Evolutionary conservation across 2,797 vertebrate genomes (phyloP), one percentile per base, ranked within the genome.

Genomic region (Loriculus beryllinus): DNA sequence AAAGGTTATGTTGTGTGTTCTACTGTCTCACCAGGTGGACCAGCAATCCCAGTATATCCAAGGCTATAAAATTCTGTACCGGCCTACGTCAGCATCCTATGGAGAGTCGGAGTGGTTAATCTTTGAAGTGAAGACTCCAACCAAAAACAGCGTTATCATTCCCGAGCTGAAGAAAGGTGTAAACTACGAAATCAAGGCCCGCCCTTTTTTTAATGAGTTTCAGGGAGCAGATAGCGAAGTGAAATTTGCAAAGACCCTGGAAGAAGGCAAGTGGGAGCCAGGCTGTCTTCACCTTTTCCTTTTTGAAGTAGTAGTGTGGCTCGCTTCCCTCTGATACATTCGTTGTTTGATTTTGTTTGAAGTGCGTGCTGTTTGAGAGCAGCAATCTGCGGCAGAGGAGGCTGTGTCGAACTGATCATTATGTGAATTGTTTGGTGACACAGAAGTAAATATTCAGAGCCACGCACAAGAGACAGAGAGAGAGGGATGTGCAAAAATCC

Each of bases 161-260:
- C 98, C 99, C 0, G 98, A 99, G 93, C 98, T 99, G 64, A 98
- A 98, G 92, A 99, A 99, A 91, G 99, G 99, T 35, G 97, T 99
- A 94, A 99, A 98, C 90, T 99, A 99, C 0, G 98, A 99, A 97
- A 99, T 99, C 97, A 99, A 99, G 97, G 98, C 99, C 86, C 98
- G 99, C 35, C 99, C 99, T 42, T 99, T 99, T 97, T 99, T 99
- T 98, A 99, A 99, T 59, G 99, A 99, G 95, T 99, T 99, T 98
- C 99, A 99, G 97, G 99, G 99, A 95, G 98, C 99, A n/a, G 99
- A 99, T 96, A 99, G 99, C 14, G 99, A 99, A 97, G 98, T 99
- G 85, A 99, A 99, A 97, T 98, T 99, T 96, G 99, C 98, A 91
- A 99, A 98, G 97, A 99, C 99, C 18, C 97, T 99, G 95, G 99